Base-by-base conservation (phyloP, 2,888 invertebrate genomes). In the Mesodorylaimus sp. region DNA sequence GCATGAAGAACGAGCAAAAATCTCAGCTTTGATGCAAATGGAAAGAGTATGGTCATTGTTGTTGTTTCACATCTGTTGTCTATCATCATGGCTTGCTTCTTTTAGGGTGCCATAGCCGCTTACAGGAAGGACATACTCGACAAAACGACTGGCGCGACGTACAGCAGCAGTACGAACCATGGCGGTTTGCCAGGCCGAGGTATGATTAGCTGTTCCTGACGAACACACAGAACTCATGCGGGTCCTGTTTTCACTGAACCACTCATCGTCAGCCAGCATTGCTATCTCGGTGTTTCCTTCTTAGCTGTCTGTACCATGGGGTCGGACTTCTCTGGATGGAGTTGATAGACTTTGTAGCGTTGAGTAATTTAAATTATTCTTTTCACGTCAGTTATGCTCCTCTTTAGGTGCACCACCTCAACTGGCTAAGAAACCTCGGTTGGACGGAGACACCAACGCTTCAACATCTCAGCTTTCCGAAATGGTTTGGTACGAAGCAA, bases 91-190 rank as follows among this genome's bases (percentile, higher is more conserved):
- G n/a, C n/a, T n/a, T n/a, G 10, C 53, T 48, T 53, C 51, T 63
- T 61, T 53, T 57, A 76, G 63, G 86, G 83, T 19, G 89, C 87
- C 0, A 73, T 87, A 77, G 80, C 79, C 57, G 84, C 89, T 0
- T 86, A 87, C 61, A 72, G 82, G 53, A 81, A 79, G 67, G 89
- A 91, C 69, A 76, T 88, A 1, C 79, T 79, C 61, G 74, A 72
- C 53, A 77, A n/a, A n/a, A n/a, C n/a, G n/a, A n/a, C n/a, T n/a
- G n/a, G n/a, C n/a, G n/a, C n/a, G n/a, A n/a, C n/a, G n/a, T n/a
- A n/a, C n/a, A n/a, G n/a, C n/a, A n/a, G n/a, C n/a, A n/a, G n/a
- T n/a, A n/a, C n/a, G n/a, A n/a, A n/a, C n/a, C n/a, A n/a, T n/a
- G n/a, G n/a, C n/a, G n/a, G n/a, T n/a, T n/a, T n/a, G n/a, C n/a